Conservation (phyloP, 1,140 invertebrate genomes). For the Prorops nasuta region DNA sequence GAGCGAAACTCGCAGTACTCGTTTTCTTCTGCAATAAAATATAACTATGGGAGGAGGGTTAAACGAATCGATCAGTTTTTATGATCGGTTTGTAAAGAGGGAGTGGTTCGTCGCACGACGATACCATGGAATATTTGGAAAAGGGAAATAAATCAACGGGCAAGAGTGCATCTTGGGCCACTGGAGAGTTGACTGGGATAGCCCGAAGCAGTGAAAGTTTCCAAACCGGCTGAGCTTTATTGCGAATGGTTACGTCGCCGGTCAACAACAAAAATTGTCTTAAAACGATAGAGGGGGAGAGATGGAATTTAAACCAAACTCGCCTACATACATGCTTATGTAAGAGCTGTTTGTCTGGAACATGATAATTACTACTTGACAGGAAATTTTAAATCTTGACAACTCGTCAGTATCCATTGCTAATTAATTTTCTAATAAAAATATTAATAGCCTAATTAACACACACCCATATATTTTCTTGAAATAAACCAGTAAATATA, state of each 20-base stretch:
- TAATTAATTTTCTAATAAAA: too few species aligned
- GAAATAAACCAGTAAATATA: too few species aligned
- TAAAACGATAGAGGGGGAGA: not conserved
- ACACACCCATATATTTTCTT: too few species aligned
- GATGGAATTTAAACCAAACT: not conserved
- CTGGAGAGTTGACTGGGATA: slow-evolving; percentile 11
- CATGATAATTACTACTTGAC: not conserved
- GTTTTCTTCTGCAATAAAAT: not conserved
- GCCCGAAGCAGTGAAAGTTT: slow-evolving; percentile 40
- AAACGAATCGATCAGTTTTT: too few species aligned
- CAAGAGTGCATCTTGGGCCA: too few species aligned
- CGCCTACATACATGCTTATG: slow-evolving; percentile 13
- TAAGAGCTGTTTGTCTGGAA: slow-evolving; percentile 10
- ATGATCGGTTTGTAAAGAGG: too few species aligned
- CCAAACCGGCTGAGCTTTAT: slow-evolving; percentile 31
- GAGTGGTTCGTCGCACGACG: too few species aligned
- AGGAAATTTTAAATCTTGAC: too few species aligned
- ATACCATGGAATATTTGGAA: too few species aligned
- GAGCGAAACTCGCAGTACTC: slow-evolving; percentile 1
- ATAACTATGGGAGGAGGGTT: not conserved
- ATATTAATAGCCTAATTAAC: too few species aligned
- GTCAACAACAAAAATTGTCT: slow-evolving; percentile 18
- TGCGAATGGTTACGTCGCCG: slow-evolving; percentile 20
- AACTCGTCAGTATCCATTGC: too few species aligned
- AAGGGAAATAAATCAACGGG: too few species aligned